Evolutionary conservation across 2,888 invertebrate species (phyloP).

Genomic region (Morpho achilles): DNA sequence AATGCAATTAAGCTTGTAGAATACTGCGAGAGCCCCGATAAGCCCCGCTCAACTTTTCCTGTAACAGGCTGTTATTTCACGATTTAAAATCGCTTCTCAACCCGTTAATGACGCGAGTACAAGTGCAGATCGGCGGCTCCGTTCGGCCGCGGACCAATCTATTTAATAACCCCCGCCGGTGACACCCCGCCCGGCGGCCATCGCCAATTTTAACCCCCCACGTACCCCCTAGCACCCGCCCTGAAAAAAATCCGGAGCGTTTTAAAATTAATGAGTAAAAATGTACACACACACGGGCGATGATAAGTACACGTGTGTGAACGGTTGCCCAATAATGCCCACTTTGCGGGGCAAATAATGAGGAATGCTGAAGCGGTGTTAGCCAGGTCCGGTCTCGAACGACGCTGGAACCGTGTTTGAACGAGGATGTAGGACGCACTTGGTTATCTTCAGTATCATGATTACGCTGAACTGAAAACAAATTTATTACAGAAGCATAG

Average conservation of each 20-base stretch:
- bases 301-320: slow-evolving; percentile 64
- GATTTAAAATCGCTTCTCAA: slow-evolving; percentile 78
- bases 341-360: slow-evolving; percentile 49
- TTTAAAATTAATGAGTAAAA: slow-evolving; percentile 81
- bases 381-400: slow-evolving; percentile 19
- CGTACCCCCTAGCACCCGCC: slow-evolving; percentile 72
- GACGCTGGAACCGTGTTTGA: too few species aligned
- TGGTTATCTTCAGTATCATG: too few species aligned
- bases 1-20: slow-evolving; percentile 71
- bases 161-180: slow-evolving; percentile 80
- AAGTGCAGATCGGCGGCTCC: slow-evolving; percentile 78
- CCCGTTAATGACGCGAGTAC: slow-evolving; percentile 79
- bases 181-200: slow-evolving; percentile 78
- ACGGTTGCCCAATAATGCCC: slow-evolving; percentile 61
- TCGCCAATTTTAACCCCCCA: slow-evolving; percentile 75
- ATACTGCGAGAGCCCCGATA: slow-evolving; percentile 61
- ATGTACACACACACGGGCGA: slow-evolving; percentile 74
- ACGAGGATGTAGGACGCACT: too few species aligned
- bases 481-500: too few species aligned
- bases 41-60: slow-evolving; percentile 76
- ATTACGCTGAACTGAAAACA: too few species aligned
- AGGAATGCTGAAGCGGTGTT: slow-evolving; percentile 33
- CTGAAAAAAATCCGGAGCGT: slow-evolving; percentile 80
- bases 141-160: slow-evolving; percentile 81
- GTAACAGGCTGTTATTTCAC: slow-evolving; percentile 78